Conservation (phyloP, 1,140 invertebrate genomes). For the Procambarus virginalis region DNA sequence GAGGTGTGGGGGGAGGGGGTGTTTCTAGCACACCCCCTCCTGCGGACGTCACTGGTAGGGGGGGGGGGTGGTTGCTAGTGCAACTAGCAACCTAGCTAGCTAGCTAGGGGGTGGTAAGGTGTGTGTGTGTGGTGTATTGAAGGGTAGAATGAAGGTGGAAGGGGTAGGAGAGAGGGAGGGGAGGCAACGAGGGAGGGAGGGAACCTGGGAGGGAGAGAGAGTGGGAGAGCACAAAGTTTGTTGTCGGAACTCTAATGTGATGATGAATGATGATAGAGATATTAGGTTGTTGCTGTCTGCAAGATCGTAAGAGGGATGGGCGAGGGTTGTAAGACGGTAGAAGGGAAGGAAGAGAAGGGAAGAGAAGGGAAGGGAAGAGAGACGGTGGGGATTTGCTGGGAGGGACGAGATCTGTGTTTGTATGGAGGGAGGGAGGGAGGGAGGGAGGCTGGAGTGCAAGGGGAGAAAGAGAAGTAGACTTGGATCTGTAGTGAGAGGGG, state of each 20-base stretch:
- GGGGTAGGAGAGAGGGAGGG: not conserved
- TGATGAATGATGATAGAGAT: too few relatives aligned
- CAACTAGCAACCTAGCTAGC: too few relatives aligned
- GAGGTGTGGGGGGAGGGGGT: too few relatives aligned
- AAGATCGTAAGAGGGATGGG: not conserved
- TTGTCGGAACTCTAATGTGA: too few relatives aligned
- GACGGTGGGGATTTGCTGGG: not conserved
- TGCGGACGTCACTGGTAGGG: too few relatives aligned
- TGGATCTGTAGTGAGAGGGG: too few relatives aligned
- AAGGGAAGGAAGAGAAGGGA: not conserved
- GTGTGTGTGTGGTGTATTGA: not conserved
- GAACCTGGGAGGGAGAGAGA: not conserved
- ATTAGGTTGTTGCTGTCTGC: too few relatives aligned
- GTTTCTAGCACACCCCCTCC: too few relatives aligned
- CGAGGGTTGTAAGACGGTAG: not conserved
- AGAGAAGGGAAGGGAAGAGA: not conserved
- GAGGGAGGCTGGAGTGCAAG: not conserved
- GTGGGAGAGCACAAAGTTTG: not conserved
- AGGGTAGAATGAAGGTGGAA: not conserved
- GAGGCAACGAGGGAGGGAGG: not conserved
- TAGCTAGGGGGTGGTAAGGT: too few relatives aligned
- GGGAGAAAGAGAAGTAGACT: not conserved
- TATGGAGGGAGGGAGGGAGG: not conserved
- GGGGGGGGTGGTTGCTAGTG: too few relatives aligned
- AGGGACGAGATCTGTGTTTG: too few relatives aligned